Base-by-base conservation (phyloP, 1,140 invertebrate genomes). In the Subanguina moxae region DNA sequence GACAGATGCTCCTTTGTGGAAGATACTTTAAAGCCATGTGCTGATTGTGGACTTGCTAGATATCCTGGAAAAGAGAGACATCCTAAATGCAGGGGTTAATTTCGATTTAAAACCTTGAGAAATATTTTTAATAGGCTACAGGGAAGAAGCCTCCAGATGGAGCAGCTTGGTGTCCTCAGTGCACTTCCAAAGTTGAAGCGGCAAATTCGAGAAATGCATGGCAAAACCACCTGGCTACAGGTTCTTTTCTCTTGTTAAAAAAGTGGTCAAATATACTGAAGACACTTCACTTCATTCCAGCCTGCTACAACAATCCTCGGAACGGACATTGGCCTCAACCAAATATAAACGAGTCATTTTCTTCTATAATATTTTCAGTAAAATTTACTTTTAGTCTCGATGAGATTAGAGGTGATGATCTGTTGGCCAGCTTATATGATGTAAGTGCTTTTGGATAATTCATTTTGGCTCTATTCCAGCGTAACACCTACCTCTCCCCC, bases 221-320 rank as follows among this genome's bases (percentile, higher is more conserved):
- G 48, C 3, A 7, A 15, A 25, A 19, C 23, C 48, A 52, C 17
- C 17, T 52, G 23, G n/a, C n/a, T n/a, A n/a, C n/a, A n/a, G n/a
- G n/a, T n/a, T n/a, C n/a, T n/a, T n/a, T n/a, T n/a, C n/a, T n/a
- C n/a, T n/a, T n/a, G n/a, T n/a, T n/a, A n/a, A n/a, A n/a, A n/a
- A n/a, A n/a, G n/a, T n/a, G n/a, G n/a, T n/a, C n/a, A n/a, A n/a
- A n/a, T n/a, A n/a, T n/a, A n/a, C n/a, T n/a, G n/a, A n/a, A n/a
- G n/a, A n/a, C n/a, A n/a, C n/a, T n/a, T n/a, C n/a, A n/a, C n/a
- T 38, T 38, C 11, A 38, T 38, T 38, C 32, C 32, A 38, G 48
- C 48, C 48, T 52, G 48, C 15, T 52, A 52, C 48, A 52, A 52
- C 23, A 52, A 52, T 25, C 23, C 48, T 21, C 48, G 48, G 17